phyloP scores from a whole-genome alignment of 2,113 vertebrate species.

The Athene noctua region DNA sequence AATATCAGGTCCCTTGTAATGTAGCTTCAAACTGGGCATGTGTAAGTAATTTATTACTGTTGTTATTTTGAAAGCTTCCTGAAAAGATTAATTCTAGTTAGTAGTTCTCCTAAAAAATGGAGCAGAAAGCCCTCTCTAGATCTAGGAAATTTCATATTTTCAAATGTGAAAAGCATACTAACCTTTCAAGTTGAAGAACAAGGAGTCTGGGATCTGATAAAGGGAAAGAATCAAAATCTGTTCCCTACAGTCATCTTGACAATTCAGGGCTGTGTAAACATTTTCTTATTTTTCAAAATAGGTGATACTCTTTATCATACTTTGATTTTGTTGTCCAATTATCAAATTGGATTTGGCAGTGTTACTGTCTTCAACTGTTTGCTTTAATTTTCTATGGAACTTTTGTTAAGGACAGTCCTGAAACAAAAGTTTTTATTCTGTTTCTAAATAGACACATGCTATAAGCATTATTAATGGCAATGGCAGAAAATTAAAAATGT shows the following conservation, averaged over 20 bases:
- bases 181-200: not conserved
- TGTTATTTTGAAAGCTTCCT: conserved; percentile 22
- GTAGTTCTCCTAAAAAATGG: not conserved
- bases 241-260: not conserved
- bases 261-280: not conserved
- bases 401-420: not conserved
- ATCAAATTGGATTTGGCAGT: not conserved
- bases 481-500: not conserved
- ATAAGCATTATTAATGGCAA: not conserved
- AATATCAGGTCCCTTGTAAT: not conserved
- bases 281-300: not conserved
- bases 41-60: not conserved
- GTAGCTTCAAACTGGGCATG: not conserved
- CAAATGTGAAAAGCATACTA: not conserved
- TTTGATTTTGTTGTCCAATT: not conserved
- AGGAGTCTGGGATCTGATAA: not conserved
- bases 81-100: not conserved
- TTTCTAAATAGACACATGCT: not conserved
- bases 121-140: not conserved
- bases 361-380: not conserved
- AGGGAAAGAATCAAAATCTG: not conserved
- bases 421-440: not conserved
- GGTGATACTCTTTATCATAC: not conserved
- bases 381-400: not conserved
- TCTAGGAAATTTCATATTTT: not conserved